These are phyloP conservation scores for Ips nitidus DNA, from an alignment of 1,140 invertebrate genomes.

Conservation along the genomic window DNA sequence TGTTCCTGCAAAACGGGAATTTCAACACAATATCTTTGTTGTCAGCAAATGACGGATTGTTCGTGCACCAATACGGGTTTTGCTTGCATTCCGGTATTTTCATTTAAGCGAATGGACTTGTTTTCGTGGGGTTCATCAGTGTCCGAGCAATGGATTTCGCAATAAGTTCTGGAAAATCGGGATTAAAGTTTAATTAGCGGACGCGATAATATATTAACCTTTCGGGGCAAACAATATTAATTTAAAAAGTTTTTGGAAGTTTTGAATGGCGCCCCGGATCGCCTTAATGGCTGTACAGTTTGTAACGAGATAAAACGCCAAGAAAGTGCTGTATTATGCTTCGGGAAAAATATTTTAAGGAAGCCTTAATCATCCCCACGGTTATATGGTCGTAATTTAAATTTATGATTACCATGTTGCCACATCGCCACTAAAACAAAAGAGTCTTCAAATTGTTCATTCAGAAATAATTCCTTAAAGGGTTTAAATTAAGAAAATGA, in stretches of 20 bases:
- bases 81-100: too few species aligned
- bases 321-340: slow-evolving; percentile 3
- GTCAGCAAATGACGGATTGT: too few species aligned
- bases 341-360: neutral
- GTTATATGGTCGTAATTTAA: neutral
- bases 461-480: too few species aligned
- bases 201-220: slow-evolving; percentile 3
- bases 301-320: neutral
- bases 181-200: neutral
- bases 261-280: neutral
- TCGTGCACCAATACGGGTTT: too few species aligned
- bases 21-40: too few species aligned
- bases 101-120: too few species aligned
- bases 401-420: neutral
- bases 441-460: too few species aligned
- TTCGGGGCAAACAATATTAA: slow-evolving; percentile 3
- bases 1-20: too few species aligned
- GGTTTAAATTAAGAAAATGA: too few species aligned
- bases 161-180: neutral
- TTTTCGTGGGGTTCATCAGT: too few species aligned
- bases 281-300: neutral
- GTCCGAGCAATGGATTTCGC: too few species aligned
- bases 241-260: slow-evolving; percentile 7
- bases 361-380: neutral
- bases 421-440: too few species aligned